Evolutionary conservation across 2,888 invertebrate species (phyloP).

Genomic region (Drosophila ezoana): DNA sequence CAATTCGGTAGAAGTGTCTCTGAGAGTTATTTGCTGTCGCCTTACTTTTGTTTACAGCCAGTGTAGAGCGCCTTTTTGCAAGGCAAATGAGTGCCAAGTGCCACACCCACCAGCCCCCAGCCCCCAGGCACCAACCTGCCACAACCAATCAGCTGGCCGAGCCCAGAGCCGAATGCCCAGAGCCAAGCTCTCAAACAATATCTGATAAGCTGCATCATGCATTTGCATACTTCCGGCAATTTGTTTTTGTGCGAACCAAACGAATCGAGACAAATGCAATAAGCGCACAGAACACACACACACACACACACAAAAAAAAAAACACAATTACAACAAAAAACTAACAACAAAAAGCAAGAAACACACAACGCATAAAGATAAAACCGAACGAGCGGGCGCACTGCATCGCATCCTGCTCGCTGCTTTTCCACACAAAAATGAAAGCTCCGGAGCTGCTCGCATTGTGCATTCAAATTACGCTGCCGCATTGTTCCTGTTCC

Average conservation of each 20-base stretch:
- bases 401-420: slow-evolving; percentile 56
- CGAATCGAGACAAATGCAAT: slow-evolving; percentile 81
- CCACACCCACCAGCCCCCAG: slow-evolving; percentile 34
- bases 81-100: slow-evolving; percentile 74
- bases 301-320: not conserved
- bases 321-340: slow-evolving; percentile 14
- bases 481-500: slow-evolving; percentile 59
- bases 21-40: slow-evolving; percentile 74
- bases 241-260: slow-evolving; percentile 76
- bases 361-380: slow-evolving; percentile 65
- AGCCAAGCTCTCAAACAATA: slow-evolving; percentile 71
- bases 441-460: slow-evolving; percentile 38
- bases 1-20: slow-evolving; percentile 73
- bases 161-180: slow-evolving; percentile 24
- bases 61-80: slow-evolving; percentile 63
- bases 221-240: slow-evolving; percentile 81
- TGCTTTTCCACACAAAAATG: slow-evolving; percentile 27
- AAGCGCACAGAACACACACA: slow-evolving; percentile 55
- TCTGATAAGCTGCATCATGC: slow-evolving; percentile 79
- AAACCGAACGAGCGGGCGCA: slow-evolving; percentile 58
- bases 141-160: slow-evolving; percentile 3
- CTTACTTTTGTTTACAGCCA: slow-evolving; percentile 68
- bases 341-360: slow-evolving; percentile 34
- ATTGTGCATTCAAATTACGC: slow-evolving; percentile 79
- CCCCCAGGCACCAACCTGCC: slow-evolving; percentile 1